Conservation (phyloP, 23 tunicate genomes). For the Phallusia fumigata region DNA sequence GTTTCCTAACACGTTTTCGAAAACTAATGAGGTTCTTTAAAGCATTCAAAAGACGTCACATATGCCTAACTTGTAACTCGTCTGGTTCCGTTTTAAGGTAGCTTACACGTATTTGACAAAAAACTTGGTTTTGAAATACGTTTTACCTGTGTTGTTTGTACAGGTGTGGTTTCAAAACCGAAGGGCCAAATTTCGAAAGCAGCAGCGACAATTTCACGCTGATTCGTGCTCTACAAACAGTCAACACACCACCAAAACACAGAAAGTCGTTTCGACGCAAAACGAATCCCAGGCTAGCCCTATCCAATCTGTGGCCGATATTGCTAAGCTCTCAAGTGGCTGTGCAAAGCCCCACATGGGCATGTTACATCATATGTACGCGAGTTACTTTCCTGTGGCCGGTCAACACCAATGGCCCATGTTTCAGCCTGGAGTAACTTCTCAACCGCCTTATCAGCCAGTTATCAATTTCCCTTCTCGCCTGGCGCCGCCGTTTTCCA, state of each 20-base stretch:
- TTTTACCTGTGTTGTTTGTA: not conserved
- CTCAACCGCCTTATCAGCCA: not conserved
- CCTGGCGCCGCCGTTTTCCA: not conserved
- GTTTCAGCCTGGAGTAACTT: not conserved
- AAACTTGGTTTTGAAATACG: too few species aligned
- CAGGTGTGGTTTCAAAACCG: constrained; percentile 89
- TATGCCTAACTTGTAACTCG: too few species aligned
- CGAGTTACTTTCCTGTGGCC: not conserved
- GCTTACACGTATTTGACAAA: too few species aligned
- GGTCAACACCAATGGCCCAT: not conserved
- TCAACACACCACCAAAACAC: not conserved
- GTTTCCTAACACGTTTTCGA: too few species aligned
- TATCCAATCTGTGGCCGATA: not conserved
- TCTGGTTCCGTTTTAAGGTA: too few species aligned
- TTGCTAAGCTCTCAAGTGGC: too few species aligned
- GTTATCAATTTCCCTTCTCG: not conserved
- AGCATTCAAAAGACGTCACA: too few species aligned
- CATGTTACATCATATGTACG: not conserved
- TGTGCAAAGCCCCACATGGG: not conserved
- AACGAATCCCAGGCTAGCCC: not conserved
- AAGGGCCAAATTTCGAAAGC: constrained; percentile 62
- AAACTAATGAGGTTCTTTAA: too few species aligned
- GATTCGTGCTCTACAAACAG: not conserved
- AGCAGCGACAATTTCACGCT: constrained; percentile 18
- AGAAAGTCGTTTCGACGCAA: not conserved